Base-by-base conservation (phyloP, 2,888 invertebrate species). In the Arctia plantaginis region DNA sequence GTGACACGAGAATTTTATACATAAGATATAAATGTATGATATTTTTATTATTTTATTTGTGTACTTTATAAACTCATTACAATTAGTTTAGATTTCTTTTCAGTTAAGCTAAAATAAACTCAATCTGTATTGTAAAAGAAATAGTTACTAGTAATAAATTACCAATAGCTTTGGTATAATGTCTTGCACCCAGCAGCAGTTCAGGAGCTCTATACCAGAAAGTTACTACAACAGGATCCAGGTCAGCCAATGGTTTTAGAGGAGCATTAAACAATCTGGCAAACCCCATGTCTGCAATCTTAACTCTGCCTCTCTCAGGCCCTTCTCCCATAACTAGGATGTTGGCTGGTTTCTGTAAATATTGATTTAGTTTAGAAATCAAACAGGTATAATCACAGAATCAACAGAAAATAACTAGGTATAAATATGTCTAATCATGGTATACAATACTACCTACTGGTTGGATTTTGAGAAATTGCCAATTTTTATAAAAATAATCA, bases 121-220 rank as follows among this genome's bases (percentile, higher is more conserved):
- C 10, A 55, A 23, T 55, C 12, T 55, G n/a, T n/a, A 55, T 6
- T n/a, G 8, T 23, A 23, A 27, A 59, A 4, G 4, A 59, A 59
- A 27, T 59, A 62, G 18, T 59, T 27, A 27, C 8, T 15, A 62
- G 1, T 62, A 62, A 69, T 33, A 33, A 66, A 66, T 86, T 96
- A 98, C 98, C 98, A 87, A 99, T 99, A 78, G 99, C 99, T 96
- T 99, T 99, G 8, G 99, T 99, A 89, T 99, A 99, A 96, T 99
- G 99, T 76, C 99, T 97, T 47, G 99, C 99, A 33, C 99, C 99
- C 39, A 99, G 96, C 69, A 99, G 94, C 75, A 99, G 93, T 93
- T 99, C 99, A 0, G 99, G 99, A 3, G 99, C 99, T 89, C 99
- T 96, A 93, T 99, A 99, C 99, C 99, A 99, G 95, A 99, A 99